Evolutionary conservation across 2,113 vertebrate species (phyloP), one percentile per base, ranked within the genome.

Genomic region (Acrocephalus arundinaceus): DNA sequence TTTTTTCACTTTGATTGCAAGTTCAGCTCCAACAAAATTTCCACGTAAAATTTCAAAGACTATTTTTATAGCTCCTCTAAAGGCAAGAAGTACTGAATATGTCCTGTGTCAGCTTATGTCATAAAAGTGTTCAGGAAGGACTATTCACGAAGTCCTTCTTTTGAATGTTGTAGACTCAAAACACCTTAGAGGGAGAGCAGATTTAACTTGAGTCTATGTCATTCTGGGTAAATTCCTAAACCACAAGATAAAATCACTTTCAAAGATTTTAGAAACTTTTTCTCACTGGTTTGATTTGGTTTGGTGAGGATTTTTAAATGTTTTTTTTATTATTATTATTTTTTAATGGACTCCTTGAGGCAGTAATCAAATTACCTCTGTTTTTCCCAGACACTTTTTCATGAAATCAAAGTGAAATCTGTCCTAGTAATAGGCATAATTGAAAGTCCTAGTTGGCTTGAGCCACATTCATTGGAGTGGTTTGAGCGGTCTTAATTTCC

Each of bases 401-500:
- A 3, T 51, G 11, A 74, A 71, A 85, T 59, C 8, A 28, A 35
- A 17, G 7, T 25, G 7, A 70, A 85, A 48, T 22, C 13, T 59
- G 11, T 59, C 35, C 52, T 58, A 58, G 8, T 24, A n/a, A 58
- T 11, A 49, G 20, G 24, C 30, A 30, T 13, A 24, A 15, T 13
- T 1, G 2, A 41, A 66, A 41, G 14, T 31, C 33, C 33, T 46
- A 10, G 15, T 55, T 45, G 49, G 25, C 39, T 45, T 55, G 25
- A 66, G 33, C 20, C 20, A 45, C 25, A 55, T 21, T 6, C 15
- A 35, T 54, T 66, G 21, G 17, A 30, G 11, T 21, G 14, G 11
- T 2, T 4, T 21, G 13, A 51, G 5, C 0, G 0, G 7, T 43
- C 25, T 37, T 43, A 25, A 51, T 67, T 30, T 43, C 10, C 6